Evolutionary conservation across 2,113 vertebrate genomes (phyloP).

Genomic region (Epinephelus fuscoguttatus): DNA sequence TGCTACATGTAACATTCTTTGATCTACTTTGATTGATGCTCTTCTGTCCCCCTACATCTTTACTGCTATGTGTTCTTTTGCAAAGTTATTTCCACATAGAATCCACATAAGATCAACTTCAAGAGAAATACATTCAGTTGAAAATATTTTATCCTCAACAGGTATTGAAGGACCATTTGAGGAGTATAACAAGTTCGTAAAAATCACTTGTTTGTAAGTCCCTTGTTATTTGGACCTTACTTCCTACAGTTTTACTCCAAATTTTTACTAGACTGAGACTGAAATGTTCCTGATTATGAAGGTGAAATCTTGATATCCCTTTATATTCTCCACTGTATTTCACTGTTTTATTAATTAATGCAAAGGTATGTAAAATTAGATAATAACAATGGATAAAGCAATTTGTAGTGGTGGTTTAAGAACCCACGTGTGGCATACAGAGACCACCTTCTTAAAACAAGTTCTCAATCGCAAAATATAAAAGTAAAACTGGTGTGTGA

Average conservation of each 20-base stretch:
- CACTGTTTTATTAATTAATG: slow-evolving; percentile 62
- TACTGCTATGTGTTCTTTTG: slow-evolving; percentile 78
- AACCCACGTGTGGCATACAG: slow-evolving; percentile 52
- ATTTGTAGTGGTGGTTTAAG: slow-evolving; percentile 63
- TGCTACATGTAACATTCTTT: slow-evolving; percentile 63
- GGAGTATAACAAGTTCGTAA: slow-evolving; percentile 89
- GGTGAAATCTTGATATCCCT: slow-evolving; percentile 73
- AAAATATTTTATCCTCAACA: slow-evolving; percentile 90
- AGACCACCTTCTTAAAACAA: slow-evolving; percentile 50
- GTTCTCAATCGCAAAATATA: slow-evolving; percentile 63
- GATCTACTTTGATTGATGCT: slow-evolving; percentile 68
- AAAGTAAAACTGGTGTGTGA: slow-evolving; percentile 78
- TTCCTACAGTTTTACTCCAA: slow-evolving; percentile 83
- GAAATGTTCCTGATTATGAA: slow-evolving; percentile 78
- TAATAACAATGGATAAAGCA: slow-evolving; percentile 45
- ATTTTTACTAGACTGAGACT: slow-evolving; percentile 79
- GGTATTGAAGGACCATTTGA: slow-evolving; percentile 89
- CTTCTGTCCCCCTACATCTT: slow-evolving; percentile 71
- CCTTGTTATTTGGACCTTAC: slow-evolving; percentile 88
- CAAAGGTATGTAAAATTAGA: slow-evolving; percentile 68
- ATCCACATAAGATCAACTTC: slow-evolving; percentile 80
- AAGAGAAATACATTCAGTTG: slow-evolving; percentile 83
- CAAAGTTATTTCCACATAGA: slow-evolving; percentile 80
- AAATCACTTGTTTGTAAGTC: slow-evolving; percentile 89
- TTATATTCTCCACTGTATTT: slow-evolving; percentile 72